Percentiles rank a stretch among this genome's conserved stretches.
phyloP scores from a whole-genome alignment of 2,113 vertebrate species.

The Tragulus kanchil region DNA sequence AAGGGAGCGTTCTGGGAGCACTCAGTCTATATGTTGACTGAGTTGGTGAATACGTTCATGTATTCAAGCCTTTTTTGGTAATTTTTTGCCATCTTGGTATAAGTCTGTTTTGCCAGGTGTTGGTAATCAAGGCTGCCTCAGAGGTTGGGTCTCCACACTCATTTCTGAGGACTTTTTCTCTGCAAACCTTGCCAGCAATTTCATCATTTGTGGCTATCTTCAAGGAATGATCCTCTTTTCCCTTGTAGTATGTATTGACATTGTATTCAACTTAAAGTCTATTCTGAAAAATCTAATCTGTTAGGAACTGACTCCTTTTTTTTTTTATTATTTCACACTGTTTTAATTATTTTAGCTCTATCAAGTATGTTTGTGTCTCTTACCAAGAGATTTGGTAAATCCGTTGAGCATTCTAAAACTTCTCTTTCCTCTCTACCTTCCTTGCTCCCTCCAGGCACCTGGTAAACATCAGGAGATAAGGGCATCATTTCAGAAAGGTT shows the following conservation, averaged over 20 bases:
- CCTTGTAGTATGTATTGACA: neutral
- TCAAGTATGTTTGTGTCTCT: constrained; percentile 3
- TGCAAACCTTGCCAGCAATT: neutral
- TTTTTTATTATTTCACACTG: neutral
- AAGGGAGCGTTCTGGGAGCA: neutral
- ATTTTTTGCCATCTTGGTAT: neutral
- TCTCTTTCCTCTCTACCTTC: neutral
- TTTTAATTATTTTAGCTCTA: constrained; percentile 31
- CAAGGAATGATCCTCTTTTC: neutral
- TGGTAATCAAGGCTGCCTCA: neutral
- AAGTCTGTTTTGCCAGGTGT: neutral
- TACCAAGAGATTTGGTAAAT: neutral
- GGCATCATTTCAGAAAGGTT: neutral
- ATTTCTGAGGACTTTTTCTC: neutral
- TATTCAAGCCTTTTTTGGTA: neutral
- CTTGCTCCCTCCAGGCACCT: neutral
- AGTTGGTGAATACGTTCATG: neutral
- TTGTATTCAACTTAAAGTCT: neutral
- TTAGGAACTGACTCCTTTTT: neutral
- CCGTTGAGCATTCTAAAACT: neutral
- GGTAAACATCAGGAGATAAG: neutral
- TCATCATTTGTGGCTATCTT: neutral
- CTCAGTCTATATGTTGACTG: neutral
- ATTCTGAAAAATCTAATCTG: neutral
- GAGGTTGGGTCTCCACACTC: neutral